Evolutionary conservation across 2,113 vertebrate species (phyloP).

Genomic region (Bujurquina vittata): DNA sequence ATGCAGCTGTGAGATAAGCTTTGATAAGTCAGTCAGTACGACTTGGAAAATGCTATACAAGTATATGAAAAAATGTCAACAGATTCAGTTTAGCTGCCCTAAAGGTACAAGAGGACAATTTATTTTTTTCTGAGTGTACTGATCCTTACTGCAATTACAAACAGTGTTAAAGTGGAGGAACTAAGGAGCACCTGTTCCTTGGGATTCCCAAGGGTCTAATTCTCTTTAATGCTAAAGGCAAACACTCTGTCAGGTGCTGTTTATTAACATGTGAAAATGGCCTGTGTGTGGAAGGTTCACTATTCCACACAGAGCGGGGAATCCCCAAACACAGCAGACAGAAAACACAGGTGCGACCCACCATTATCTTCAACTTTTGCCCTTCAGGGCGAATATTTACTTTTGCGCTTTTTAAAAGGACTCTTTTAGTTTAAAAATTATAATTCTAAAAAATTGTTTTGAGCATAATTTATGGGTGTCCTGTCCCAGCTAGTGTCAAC

Average conservation of each 20-base stretch:
- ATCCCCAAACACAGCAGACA: conserved; percentile 33
- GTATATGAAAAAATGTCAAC: neutral
- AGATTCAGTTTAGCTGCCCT: neutral
- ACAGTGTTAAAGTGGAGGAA: conserved; percentile 10
- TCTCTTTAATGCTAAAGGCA: conserved; percentile 27
- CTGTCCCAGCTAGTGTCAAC: neutral
- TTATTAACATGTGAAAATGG: conserved; percentile 36
- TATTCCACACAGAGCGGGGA: conserved; percentile 39
- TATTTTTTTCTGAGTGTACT: neutral
- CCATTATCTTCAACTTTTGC: conserved; percentile 29
- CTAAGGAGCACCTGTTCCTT: conserved; percentile 42
- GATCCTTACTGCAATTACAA: conserved; percentile 11
- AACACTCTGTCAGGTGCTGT: conserved; percentile 38
- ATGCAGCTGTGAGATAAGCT: neutral
- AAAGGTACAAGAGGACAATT: neutral
- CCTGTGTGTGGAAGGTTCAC: conserved; percentile 23
- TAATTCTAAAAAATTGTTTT: neutral
- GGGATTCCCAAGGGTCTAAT: conserved; percentile 28
- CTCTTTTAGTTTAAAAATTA: neutral
- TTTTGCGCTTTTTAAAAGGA: conserved; percentile 9
- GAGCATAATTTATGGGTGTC: neutral
- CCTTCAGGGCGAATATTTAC: conserved; percentile 28
- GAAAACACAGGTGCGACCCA: conserved; percentile 38
- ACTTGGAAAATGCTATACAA: neutral
- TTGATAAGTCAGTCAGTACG: neutral